Conservation (phyloP, 1,140 invertebrate genomes). For the Cydia amplana region DNA sequence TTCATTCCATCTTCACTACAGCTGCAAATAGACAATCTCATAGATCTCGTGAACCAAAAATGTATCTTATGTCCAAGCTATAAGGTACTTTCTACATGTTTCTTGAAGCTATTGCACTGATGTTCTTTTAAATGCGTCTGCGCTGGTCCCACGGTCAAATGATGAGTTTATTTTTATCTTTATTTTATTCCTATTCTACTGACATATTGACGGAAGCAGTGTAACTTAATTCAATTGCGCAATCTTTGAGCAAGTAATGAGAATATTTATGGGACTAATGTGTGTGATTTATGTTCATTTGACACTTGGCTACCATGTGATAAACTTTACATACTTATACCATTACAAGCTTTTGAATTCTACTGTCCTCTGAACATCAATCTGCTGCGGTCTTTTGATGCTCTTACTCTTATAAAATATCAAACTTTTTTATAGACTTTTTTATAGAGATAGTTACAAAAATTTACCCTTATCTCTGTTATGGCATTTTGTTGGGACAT, state of each 20-base stretch:
- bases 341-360: not conserved
- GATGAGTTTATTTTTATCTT: conserved; percentile 28
- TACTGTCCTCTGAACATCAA: not conserved
- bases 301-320: conserved; percentile 14
- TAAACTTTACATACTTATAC: too few relatives aligned
- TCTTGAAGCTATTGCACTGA: conserved; percentile 36
- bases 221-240: conserved; percentile 13
- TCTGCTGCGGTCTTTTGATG: too few relatives aligned
- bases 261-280: not conserved
- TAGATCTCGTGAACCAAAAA: not conserved
- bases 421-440: too few relatives aligned
- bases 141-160: conserved; percentile 42
- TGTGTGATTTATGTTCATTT: not conserved
- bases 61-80: not conserved
- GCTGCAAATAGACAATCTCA: conserved; percentile 14
- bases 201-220: conserved; percentile 11
- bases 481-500: too few relatives aligned
- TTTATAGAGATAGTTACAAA: too few relatives aligned
- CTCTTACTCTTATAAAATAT: too few relatives aligned
- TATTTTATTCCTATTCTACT: conserved; percentile 16
- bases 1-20: conserved; percentile 16
- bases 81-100: not conserved
- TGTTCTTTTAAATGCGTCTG: conserved; percentile 51
- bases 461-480: too few relatives aligned
- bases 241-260: conserved; percentile 4